Conservation (phyloP, 1,140 invertebrate genomes). For the Lepidotrigona ventralis region DNA sequence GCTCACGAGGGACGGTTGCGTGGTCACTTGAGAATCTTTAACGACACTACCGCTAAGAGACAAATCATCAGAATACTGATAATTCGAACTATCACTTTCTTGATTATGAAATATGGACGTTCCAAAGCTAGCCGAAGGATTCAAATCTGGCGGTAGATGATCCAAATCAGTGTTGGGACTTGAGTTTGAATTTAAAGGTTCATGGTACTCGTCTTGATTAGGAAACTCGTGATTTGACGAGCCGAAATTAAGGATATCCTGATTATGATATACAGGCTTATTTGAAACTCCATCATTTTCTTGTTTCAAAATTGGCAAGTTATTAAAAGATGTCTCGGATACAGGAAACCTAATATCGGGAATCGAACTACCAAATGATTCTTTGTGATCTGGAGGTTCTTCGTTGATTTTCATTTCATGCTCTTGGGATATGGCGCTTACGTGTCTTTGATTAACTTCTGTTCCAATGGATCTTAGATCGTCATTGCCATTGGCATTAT, state of each 20-base stretch:
- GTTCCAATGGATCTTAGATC: conserved; percentile 36
- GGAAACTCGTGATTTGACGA: neutral
- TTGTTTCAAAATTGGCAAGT: neutral
- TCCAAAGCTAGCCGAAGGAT: conserved; percentile 21
- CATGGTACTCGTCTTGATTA: neutral
- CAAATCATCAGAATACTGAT: conserved; percentile 26
- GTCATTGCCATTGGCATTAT: neutral
- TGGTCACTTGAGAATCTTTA: conserved; percentile 11
- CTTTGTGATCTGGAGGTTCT: neutral
- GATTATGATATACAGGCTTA: neutral
- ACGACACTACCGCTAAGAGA: conserved; percentile 28
- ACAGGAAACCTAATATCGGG: neutral
- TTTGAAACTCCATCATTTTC: neutral
- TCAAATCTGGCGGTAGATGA: conserved; percentile 2
- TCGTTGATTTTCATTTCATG: neutral
- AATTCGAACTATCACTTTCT: neutral
- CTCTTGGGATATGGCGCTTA: neutral
- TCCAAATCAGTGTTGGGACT: neutral
- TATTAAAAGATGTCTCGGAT: too few relatives aligned
- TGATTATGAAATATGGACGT: neutral
- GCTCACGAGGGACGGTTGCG: neutral
- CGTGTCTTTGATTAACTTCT: conserved; percentile 25
- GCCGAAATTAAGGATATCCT: neutral
- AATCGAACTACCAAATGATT: neutral
- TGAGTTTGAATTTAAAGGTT: neutral